phyloP scores from a whole-genome alignment of 1,140 invertebrate genomes.

The Drosophila nannoptera region DNA sequence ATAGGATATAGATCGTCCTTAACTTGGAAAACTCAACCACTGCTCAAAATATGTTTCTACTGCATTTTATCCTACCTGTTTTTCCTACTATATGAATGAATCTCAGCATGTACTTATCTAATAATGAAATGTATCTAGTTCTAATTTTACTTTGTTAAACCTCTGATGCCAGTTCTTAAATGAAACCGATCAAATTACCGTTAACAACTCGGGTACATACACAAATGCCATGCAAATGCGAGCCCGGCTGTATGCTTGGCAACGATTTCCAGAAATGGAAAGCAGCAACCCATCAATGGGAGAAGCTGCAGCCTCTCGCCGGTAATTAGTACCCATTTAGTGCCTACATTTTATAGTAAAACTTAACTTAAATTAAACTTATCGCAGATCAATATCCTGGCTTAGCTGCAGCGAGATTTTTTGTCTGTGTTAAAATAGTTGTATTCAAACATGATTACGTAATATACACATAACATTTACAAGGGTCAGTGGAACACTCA shows the following conservation, averaged over 20 bases:
- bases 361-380: no score
- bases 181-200: slow-evolving; percentile 21
- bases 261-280: background rate
- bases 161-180: slow-evolving; percentile 32
- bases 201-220: slow-evolving; percentile 16
- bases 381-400: no score
- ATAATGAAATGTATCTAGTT: slow-evolving; percentile 47
- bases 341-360: no score
- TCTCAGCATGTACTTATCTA: slow-evolving; percentile 72
- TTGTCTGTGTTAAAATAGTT: slow-evolving; percentile 8
- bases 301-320: no score
- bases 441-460: slow-evolving; percentile 23
- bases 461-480: slow-evolving; percentile 38
- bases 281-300: background rate
- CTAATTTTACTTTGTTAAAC: slow-evolving; percentile 20
- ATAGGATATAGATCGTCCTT: slow-evolving; percentile 39
- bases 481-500: slow-evolving; percentile 21
- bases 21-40: slow-evolving; percentile 41
- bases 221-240: background rate
- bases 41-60: slow-evolving; percentile 55
- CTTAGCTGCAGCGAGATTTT: background rate
- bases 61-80: slow-evolving; percentile 34
- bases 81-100: slow-evolving; percentile 43
- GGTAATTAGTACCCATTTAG: no score
- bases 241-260: background rate